Percentiles rank a stretch among this genome's conserved stretches.
Evolutionary conservation across 53 echinoderm and acorn worm species (phyloP).

Genomic region (Actinopyga echinites): DNA sequence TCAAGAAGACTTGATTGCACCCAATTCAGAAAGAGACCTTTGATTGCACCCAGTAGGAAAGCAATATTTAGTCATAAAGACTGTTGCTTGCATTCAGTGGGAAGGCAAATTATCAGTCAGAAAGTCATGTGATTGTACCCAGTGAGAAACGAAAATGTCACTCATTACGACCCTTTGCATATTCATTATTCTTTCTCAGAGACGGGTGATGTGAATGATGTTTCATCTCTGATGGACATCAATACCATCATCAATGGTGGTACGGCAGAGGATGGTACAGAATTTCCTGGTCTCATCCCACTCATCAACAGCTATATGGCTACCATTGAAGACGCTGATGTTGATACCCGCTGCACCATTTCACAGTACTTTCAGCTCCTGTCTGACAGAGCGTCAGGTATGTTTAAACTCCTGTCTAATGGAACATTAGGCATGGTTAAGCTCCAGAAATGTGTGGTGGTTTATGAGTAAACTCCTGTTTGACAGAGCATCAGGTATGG

Average conservation of each 20-base stretch:
- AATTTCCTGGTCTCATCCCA: slow-evolving; percentile 83
- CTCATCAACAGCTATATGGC: slow-evolving; percentile 80
- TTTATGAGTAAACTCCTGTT: slow-evolving; percentile 80
- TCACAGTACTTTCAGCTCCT: slow-evolving; percentile 78
- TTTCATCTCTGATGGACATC: slow-evolving; percentile 77
- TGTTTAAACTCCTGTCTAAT: neutral
- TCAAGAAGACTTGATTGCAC: neutral
- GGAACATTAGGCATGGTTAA: no score
- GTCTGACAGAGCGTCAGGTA: slow-evolving; percentile 88
- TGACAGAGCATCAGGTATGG: slow-evolving; percentile 78
- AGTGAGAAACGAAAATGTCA: no score
- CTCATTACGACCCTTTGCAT: no score
- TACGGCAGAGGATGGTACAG: slow-evolving; percentile 52
- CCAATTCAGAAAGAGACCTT: neutral
- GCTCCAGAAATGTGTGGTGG: slow-evolving; percentile 73
- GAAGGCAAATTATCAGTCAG: no score
- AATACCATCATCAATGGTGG: slow-evolving; percentile 95
- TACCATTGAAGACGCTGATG: slow-evolving; percentile 75
- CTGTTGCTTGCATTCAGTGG: no score
- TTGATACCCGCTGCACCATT: slow-evolving; percentile 87
- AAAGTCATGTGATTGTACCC: no score
- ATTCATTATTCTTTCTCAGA: slow-evolving; percentile 11
- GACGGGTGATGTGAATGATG: slow-evolving; percentile 55
- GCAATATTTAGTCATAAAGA: no score
- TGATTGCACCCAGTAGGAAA: no score